Conservation (phyloP, 92 coral and sea anemone species). For the Virgularia gustaviana region DNA sequence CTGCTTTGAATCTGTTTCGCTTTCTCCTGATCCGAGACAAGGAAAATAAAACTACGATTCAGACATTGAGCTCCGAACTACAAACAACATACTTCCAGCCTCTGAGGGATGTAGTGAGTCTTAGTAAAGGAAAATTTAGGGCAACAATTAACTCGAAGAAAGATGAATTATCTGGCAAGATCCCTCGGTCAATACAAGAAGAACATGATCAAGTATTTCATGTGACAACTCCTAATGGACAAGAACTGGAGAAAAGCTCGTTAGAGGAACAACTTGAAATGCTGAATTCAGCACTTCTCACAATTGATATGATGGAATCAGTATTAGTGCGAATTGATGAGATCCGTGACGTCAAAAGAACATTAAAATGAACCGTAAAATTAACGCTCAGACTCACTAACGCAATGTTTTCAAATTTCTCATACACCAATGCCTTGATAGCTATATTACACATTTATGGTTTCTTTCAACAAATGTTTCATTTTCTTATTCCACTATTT, state of each 20-base stretch:
- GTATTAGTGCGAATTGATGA: slow-evolving; percentile 11
- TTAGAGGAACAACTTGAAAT: slow-evolving; percentile 5
- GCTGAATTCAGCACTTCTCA: slow-evolving; percentile 13
- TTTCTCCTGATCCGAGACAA: slow-evolving; percentile 16
- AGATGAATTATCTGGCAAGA: background rate
- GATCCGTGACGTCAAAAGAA: background rate
- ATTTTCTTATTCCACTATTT: too few species aligned
- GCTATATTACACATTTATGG: too few species aligned
- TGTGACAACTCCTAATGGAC: background rate
- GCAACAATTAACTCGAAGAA: background rate
- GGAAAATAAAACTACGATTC: slow-evolving; percentile 16
- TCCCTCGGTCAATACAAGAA: background rate
- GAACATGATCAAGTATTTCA: background rate
- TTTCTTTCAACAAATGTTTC: too few species aligned
- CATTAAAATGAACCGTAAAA: background rate
- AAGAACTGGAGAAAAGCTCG: slow-evolving; percentile 8
- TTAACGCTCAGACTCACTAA: too few species aligned
- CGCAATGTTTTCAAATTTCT: too few species aligned
- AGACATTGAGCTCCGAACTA: background rate
- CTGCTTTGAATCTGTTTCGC: slow-evolving; percentile 15
- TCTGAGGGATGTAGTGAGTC: background rate
- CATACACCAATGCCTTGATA: too few species aligned
- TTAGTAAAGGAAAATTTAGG: background rate
- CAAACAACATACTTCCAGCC: slow-evolving; percentile 5
- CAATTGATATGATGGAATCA: slow-evolving; percentile 25